Evolutionary conservation across 2,888 invertebrate genomes (phyloP).

Genomic region (Rhingia rostrata): DNA sequence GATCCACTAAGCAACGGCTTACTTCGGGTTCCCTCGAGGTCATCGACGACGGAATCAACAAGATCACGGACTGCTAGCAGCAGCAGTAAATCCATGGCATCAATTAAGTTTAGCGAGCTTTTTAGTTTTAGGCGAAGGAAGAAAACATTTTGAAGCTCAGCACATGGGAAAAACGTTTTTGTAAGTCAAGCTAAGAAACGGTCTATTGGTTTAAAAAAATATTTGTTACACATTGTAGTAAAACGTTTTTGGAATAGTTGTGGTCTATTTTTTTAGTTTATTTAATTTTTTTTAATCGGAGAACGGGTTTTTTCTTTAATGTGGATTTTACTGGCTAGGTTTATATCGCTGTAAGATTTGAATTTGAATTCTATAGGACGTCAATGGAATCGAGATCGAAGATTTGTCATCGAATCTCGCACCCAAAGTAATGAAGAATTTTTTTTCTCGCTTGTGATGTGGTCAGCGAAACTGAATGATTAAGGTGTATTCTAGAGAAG

Average conservation of each 20-base stretch:
- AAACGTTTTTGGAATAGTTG: background rate
- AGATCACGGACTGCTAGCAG: constrained; percentile 24
- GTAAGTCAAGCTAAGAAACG: background rate
- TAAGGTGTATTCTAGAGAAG: too few relatives aligned
- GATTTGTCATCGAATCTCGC: too few relatives aligned
- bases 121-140: constrained; percentile 77
- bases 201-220: background rate
- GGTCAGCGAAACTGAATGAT: too few relatives aligned
- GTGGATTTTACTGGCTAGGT: too few relatives aligned
- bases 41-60: constrained; percentile 43
- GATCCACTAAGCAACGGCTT: constrained; percentile 32
- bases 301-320: too few relatives aligned
- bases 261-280: background rate
- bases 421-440: too few relatives aligned
- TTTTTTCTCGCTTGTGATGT: too few relatives aligned
- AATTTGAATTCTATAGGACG: too few relatives aligned
- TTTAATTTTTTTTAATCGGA: too few relatives aligned
- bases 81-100: constrained; percentile 27
- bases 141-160: constrained; percentile 76
- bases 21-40: constrained; percentile 23
- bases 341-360: too few relatives aligned
- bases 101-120: constrained; percentile 78
- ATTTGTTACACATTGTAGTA: background rate
- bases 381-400: too few relatives aligned
- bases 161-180: constrained; percentile 75